Base-by-base conservation (phyloP, 2,797 vertebrate genomes). In the Erpetoichthys calabaricus region DNA sequence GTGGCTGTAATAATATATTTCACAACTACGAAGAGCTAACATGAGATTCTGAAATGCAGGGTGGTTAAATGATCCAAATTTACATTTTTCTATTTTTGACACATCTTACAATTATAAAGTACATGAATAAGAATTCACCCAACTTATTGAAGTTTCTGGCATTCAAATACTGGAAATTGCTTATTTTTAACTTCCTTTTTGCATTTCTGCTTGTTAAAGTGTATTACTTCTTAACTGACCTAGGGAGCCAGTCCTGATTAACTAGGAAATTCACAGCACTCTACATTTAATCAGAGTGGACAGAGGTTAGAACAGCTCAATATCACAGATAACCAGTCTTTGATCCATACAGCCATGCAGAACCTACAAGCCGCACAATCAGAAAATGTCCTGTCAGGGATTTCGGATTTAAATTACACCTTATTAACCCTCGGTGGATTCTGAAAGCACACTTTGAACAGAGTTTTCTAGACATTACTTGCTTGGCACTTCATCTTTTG, bases 231-330 rank as follows among this genome's bases (percentile, higher is more conserved):
- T 77, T 79, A 75, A 79, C 75, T 81, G 78, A 77, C 78, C 67
- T 60, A 65, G 73, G 54, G 59, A 77, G 74, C 79, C 77, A 77
- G 73, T 68, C 77, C 68, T 89, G 86, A 92, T 92, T 89, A 89
- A 82, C 79, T 76, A 76, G 83, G 81, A 87, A 84, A 86, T 84
- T 82, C 86, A 81, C 70, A 63, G 75, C 78, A 78, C 78, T 72
- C 47, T 72, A 70, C 64, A 74, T 76, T 82, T 91, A 91, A 93
- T 92, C 83, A 89, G 81, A 90, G 78, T 68, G 81, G 91, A 92
- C 91, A 92, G 89, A 87, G 89, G 89, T 91, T 91, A 91, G 81
- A 87, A 91, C 84, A 90, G 89, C 89, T 94, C 90, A 89, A 92
- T 93, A 90, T 80, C 74, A 81, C 80, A 70, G 84, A 91, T 91